phyloP scores from a whole-genome alignment of 1,140 invertebrate genomes.

The Glomeris maerens region DNA sequence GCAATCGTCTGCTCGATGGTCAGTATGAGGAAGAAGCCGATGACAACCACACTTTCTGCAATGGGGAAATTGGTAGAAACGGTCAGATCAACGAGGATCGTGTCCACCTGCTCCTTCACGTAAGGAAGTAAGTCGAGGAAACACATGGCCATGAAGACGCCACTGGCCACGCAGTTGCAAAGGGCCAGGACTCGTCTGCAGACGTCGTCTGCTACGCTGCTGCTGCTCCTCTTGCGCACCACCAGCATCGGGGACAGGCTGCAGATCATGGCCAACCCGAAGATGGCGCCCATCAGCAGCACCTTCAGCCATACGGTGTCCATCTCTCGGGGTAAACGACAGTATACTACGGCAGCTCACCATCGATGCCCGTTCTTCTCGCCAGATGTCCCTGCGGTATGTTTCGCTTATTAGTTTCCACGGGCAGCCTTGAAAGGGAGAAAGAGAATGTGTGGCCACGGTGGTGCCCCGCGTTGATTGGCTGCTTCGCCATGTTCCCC shows the following conservation, averaged over 20 bases:
- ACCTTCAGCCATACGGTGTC: no score
- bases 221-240: background rate
- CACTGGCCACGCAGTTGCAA: conserved; percentile 29
- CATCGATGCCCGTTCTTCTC: no score
- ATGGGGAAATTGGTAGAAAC: conserved; percentile 18
- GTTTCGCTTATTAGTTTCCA: no score
- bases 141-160: conserved; percentile 32
- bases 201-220: background rate
- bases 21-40: conserved; percentile 26
- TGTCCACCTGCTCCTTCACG: conserved; percentile 23
- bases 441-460: no score
- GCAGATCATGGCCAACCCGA: no score
- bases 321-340: no score
- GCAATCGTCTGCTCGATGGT: conserved; percentile 21
- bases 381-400: no score
- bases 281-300: no score
- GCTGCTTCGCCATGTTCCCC: no score
- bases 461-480: no score
- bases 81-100: conserved; percentile 11
- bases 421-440: no score
- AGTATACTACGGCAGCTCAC: no score
- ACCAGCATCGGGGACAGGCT: background rate
- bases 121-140: conserved; percentile 29
- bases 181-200: conserved; percentile 19
- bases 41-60: conserved; percentile 22